Base-by-base conservation (phyloP, 1,140 invertebrate species). In the Drosophila arizonae region DNA sequence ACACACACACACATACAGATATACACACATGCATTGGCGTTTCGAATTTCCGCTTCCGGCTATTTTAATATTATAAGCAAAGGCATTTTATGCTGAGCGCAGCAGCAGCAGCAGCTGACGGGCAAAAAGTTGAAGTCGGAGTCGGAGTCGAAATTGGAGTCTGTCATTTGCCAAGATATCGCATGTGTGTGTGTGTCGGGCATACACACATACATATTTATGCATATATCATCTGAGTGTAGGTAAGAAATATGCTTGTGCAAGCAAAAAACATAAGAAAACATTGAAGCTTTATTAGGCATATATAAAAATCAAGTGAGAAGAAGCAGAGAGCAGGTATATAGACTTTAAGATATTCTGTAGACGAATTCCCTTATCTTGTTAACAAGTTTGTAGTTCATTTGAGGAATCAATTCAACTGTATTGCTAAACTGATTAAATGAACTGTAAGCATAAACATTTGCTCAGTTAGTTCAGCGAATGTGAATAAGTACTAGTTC, bases 61-160 rank as follows among this genome's bases (percentile, higher is more conserved):
- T 73, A 87, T 86, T 86, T 86, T 87, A 86, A 82, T 86, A 86
- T 86, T 87, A 87, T 76, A 78, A 86, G 82, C 81, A 73, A 86
- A 72, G 82, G 81, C 81, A 86, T 86, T 85, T 86, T 87, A 52
- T 86, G 81, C 82, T 78, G 71, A 69, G 65, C 67, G 56, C 81
- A 81, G 64, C 56, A 39, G 10, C 33, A 77, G 74, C 56, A 77
- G 78, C 56, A 70, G 52, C 76, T 60, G 60, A 72, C 43, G 70
- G 70, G 45, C 52, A 26, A 61, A 46, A 33, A 51, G 26, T 24
- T 8, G 63, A 30, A 54, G 39, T 50, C 51, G 15, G 33, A 54
- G 39, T 50, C 51, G 15, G 33, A 58, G 60, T 48, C 45, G 28
- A 24, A 74, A 58, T 52, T 43, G 62, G 28, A 72, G 72, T 63